phyloP scores from a whole-genome alignment of 1,140 invertebrate species.

The Bombus balteatus region DNA sequence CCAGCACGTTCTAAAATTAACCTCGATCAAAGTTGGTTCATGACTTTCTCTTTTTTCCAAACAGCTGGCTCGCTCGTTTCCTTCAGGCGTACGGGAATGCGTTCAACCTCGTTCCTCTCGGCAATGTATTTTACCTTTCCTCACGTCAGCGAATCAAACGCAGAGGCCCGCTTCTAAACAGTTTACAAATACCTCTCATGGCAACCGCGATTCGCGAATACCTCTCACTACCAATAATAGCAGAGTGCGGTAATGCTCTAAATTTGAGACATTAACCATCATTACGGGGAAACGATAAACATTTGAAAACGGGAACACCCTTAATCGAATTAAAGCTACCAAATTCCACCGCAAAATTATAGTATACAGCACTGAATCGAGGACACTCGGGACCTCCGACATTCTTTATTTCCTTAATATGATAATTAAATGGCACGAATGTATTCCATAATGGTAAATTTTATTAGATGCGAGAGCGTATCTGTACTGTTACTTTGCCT shows the following conservation, averaged over 20 bases:
- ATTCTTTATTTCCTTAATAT: too few species aligned
- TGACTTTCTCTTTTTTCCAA: background rate
- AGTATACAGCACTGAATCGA: background rate
- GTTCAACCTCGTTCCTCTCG: conserved; percentile 32
- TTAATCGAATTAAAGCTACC: too few species aligned
- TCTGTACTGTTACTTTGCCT: too few species aligned
- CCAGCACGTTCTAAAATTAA: background rate
- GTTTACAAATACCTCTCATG: conserved; percentile 60
- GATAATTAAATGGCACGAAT: too few species aligned
- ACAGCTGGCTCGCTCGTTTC: background rate
- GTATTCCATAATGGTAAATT: too few species aligned
- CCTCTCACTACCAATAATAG: conserved; percentile 62
- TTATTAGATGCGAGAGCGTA: too few species aligned
- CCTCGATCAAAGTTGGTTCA: background rate
- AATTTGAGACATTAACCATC: conserved; percentile 51
- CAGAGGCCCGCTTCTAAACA: conserved; percentile 43
- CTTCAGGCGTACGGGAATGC: background rate
- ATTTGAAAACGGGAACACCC: conserved; percentile 18
- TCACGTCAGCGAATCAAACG: conserved; percentile 59
- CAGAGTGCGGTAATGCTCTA: conserved; percentile 49
- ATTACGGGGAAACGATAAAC: conserved; percentile 36
- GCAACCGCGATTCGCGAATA: conserved; percentile 48
- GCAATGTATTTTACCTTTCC: conserved; percentile 53
- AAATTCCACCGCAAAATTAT: background rate
- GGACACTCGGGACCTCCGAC: too few species aligned